phyloP scores from a whole-genome alignment of 2,113 vertebrate species.

The Gallinago jamesoni region DNA sequence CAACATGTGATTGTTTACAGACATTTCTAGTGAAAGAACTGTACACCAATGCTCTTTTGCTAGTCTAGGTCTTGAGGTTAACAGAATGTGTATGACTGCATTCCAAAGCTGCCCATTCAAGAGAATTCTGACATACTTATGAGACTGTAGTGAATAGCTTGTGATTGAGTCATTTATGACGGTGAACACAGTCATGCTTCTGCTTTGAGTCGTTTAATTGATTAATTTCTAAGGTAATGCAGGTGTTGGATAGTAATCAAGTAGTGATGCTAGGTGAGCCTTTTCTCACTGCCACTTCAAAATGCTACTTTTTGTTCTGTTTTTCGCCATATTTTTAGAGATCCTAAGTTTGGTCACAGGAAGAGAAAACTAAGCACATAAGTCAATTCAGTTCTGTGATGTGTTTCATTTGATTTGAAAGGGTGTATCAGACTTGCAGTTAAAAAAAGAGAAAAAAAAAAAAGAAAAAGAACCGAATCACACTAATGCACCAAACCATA shows the following conservation, averaged over 20 bases:
- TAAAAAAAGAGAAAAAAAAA: neutral
- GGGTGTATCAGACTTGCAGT: neutral
- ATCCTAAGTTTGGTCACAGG: neutral
- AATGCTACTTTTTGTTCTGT: neutral
- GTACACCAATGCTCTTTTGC: neutral
- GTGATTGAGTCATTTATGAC: neutral
- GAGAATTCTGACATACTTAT: neutral
- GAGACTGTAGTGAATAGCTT: neutral
- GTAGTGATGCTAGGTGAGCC: neutral
- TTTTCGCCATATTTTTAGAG: neutral
- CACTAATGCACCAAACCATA: neutral
- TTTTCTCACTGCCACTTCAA: neutral
- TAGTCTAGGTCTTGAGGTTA: neutral
- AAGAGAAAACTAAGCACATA: neutral
- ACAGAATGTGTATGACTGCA: neutral
- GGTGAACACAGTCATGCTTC: neutral
- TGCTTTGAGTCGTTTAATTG: neutral
- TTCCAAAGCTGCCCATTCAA: neutral
- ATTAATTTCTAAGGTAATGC: neutral
- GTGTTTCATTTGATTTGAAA: neutral
- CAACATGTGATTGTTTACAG: neutral
- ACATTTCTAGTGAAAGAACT: neutral
- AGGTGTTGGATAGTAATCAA: neutral
- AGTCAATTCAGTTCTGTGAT: neutral
- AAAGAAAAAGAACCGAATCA: neutral